phyloP scores from a whole-genome alignment of 2,888 invertebrate species.

The Drosophila merina region DNA sequence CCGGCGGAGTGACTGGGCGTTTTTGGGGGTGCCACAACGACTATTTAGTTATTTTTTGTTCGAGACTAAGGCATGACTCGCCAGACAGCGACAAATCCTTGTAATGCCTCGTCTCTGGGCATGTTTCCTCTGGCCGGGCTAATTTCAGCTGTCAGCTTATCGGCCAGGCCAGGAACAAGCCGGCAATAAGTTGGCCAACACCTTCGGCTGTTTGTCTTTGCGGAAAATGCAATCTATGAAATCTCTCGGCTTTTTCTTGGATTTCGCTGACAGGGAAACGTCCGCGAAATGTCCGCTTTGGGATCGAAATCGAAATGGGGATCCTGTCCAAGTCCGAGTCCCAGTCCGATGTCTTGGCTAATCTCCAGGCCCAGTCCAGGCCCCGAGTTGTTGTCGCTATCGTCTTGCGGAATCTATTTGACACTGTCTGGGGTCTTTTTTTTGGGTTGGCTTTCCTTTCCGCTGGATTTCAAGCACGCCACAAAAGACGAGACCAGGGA shows the following conservation, averaged over 20 bases:
- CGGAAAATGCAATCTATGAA: constrained; percentile 69
- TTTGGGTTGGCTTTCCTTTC: constrained; percentile 37
- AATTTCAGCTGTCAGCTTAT: constrained; percentile 83
- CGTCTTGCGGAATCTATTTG: constrained; percentile 73
- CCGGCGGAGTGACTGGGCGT: constrained; percentile 53
- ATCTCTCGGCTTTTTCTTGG: constrained; percentile 54
- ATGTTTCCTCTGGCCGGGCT: constrained; percentile 73
- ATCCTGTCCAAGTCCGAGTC: constrained; percentile 54
- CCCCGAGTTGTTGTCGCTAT: constrained; percentile 65
- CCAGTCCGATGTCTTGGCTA: constrained; percentile 63
- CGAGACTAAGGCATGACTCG: constrained; percentile 31
- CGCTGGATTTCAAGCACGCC: constrained; percentile 63
- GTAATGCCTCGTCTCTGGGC: constrained; percentile 78
- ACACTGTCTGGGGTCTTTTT: constrained; percentile 55
- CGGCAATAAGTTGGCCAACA: constrained; percentile 72
- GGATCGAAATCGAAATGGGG: constrained; percentile 55
- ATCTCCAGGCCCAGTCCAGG: constrained; percentile 48
- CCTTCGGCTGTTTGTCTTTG: constrained; percentile 46
- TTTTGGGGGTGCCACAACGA: constrained; percentile 7
- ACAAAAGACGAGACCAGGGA: constrained; percentile 2
- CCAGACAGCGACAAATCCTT: constrained; percentile 67
- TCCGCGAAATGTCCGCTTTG: constrained; percentile 74
- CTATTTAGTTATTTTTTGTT: constrained; percentile 11
- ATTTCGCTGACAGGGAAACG: constrained; percentile 63
- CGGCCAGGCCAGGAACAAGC: constrained; percentile 75